These are phyloP conservation scores for Cosmia trapezina DNA, from an alignment of 2,888 invertebrate species.

Conservation along the genomic window DNA sequence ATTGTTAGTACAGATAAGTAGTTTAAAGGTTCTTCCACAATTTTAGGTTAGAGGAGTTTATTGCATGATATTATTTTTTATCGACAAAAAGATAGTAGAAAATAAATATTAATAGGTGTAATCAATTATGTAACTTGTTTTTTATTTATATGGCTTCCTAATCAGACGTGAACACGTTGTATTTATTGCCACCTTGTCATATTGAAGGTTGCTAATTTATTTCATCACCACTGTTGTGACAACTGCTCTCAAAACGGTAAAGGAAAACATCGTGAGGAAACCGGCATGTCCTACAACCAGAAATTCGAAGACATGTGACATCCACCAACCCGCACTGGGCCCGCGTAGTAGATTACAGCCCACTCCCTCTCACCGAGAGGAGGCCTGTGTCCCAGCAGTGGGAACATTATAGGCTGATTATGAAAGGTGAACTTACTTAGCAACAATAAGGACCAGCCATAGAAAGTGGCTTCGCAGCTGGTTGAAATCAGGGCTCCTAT, in stretches of 20 bases:
- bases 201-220: neutral
- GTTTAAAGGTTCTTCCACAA: neutral
- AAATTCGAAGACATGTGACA: too few relatives aligned
- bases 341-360: too few relatives aligned
- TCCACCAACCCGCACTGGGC: too few relatives aligned
- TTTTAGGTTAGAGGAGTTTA: constrained; percentile 3
- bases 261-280: too few relatives aligned
- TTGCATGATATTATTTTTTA: constrained; percentile 1
- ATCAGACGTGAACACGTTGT: constrained; percentile 1
- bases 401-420: too few relatives aligned
- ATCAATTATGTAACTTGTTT: constrained; percentile 10
- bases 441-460: constrained; percentile 88
- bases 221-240: too few relatives aligned
- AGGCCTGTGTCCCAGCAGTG: too few relatives aligned
- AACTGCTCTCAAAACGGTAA: too few relatives aligned
- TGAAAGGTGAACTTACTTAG: constrained; percentile 80
- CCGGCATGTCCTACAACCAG: too few relatives aligned
- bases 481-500: constrained; percentile 92
- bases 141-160: constrained; percentile 1
- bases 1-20: too few relatives aligned
- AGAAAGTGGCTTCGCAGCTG: constrained; percentile 91
- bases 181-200: neutral
- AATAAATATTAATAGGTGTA: constrained; percentile 1
- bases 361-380: too few relatives aligned
- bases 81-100: constrained; percentile 12